Base-by-base conservation (phyloP, 30 jellyfish, hydroid and myxozoan genomes). In the Aurelia aurita complex sp. Pacific region DNA sequence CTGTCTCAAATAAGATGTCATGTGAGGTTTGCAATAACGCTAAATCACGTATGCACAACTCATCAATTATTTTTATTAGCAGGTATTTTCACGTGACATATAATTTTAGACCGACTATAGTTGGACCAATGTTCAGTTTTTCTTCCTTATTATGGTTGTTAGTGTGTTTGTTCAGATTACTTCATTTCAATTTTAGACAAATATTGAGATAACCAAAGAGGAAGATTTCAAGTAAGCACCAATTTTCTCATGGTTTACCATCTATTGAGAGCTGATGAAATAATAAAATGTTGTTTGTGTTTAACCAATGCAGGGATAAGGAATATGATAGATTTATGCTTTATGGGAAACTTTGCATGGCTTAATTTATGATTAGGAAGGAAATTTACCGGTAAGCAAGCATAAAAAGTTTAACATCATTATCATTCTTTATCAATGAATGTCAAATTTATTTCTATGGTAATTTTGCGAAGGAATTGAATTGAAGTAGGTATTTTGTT, bases 151-250 rank as follows among this genome's bases (percentile, higher is more conserved):
- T 63, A 63, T 29, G 32, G 9, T 14, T 63, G 72, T 61, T 23
- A 15, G 5, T 60, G 69, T 60, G 33, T 7, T 63, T 7, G 36
- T 14, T 63, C 1, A n/a, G 4, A 8, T 14, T 29, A 10, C 72
- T n/a, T 63, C 72, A 5, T 63, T 63, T 10, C 53, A 50, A 7
- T 66, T 69, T 13, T 72, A 85, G 91, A 92, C 98, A 15, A 92
- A 92, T 70, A 85, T 92, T 34, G 98, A 92, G 78, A 77, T 92
- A 4, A 60, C 90, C 64, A 85, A 86, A 35, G 98, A 92, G 68
- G 90, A 80, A 77, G 98, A 92, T 74, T 92, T 92, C 80, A 92
- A 86, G 96, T 86, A 68, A 52, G 96, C 67, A 15, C 61, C 16
- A n/a, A 52, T 17, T 60, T 52, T 32, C 29, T 46, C 15, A 46